Base-by-base conservation (phyloP, 53 echinoderm and acorn worm species). In the Holothuria scabra region DNA sequence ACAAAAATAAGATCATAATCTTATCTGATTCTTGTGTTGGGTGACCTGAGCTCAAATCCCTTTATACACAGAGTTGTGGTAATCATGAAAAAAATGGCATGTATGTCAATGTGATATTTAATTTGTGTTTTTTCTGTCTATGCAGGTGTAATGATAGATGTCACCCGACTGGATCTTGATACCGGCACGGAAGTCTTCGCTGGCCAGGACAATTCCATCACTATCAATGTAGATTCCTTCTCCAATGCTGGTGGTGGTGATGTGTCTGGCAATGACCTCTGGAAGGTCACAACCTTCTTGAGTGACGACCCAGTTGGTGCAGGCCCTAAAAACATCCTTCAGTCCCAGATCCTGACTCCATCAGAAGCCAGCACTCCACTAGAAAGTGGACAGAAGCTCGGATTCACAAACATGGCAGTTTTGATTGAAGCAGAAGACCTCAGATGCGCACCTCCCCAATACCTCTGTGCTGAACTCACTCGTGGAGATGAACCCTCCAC, bases 391-490 rank as follows among this genome's bases (percentile, higher is more conserved):
- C 67, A 86, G 28, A 83, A 63, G 56, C 46, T 95, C 64, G 84
- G 62, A 66, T 95, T 95, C 90, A 61, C 64, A 61, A 95, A 92
- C 81, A 84, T 95, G 58, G 88, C 88, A 3, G 92, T 90, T 59
- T 41, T 67, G 41, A 79, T 95, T 41, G 70, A 88, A 48, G 62
- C 85, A 4, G 88, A 88, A 0, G 89, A 95, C 35, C 60, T 95
- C 64, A 66, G 84, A 13, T 95, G 95, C 67, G 83, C 84, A 26
- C 88, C 88, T 37, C 79, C 65, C 56, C 86, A 52, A 26, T 95
- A 84, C 46, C 31, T 95, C 16, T 95, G 95, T 76, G 89, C 83
- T 29, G 89, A 95, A 78, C 33, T 92, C 3, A 38, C 79, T 4
- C 85, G 78, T 59, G 74, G 84, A 14, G 81, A 84, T 8, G 58